phyloP scores from a whole-genome alignment of 1,140 invertebrate species.

The Diabrotica virgifera region DNA sequence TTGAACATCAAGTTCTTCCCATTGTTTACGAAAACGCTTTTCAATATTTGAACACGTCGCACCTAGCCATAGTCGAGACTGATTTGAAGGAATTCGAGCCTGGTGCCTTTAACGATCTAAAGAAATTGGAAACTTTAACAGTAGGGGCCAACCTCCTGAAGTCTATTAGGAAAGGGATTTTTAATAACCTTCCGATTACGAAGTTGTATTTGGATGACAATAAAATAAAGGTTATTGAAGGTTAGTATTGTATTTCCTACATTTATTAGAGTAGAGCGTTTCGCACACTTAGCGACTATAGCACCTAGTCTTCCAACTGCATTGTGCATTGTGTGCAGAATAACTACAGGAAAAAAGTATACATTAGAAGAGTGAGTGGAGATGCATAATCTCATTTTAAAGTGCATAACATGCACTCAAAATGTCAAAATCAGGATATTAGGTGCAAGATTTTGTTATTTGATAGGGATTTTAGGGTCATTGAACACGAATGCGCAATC shows the following conservation, averaged over 20 bases:
- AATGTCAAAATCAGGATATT: too few species aligned
- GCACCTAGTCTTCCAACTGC: too few species aligned
- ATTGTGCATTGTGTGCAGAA: too few species aligned
- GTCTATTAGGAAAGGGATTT: background rate
- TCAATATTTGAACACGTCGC: background rate
- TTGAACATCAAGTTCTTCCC: background rate
- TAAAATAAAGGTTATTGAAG: background rate
- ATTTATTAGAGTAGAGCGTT: too few species aligned
- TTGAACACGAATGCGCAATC: too few species aligned
- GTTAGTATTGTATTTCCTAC: background rate
- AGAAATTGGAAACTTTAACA: background rate
- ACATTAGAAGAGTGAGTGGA: too few species aligned
- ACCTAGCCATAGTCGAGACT: background rate
- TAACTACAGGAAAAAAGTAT: too few species aligned
- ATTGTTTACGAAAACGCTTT: background rate
- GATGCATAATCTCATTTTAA: too few species aligned
- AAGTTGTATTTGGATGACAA: slow-evolving; percentile 1
- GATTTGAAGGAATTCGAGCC: background rate
- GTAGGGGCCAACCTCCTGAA: background rate
- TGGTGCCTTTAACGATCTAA: background rate
- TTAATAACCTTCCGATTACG: background rate
- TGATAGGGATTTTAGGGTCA: too few species aligned
- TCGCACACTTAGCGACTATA: too few species aligned
- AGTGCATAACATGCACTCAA: too few species aligned
- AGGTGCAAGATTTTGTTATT: too few species aligned